Evolutionary conservation across 2,888 invertebrate species (phyloP), one percentile per base, ranked within the genome.

Genomic region (Drepanosiphum platanoidis): DNA sequence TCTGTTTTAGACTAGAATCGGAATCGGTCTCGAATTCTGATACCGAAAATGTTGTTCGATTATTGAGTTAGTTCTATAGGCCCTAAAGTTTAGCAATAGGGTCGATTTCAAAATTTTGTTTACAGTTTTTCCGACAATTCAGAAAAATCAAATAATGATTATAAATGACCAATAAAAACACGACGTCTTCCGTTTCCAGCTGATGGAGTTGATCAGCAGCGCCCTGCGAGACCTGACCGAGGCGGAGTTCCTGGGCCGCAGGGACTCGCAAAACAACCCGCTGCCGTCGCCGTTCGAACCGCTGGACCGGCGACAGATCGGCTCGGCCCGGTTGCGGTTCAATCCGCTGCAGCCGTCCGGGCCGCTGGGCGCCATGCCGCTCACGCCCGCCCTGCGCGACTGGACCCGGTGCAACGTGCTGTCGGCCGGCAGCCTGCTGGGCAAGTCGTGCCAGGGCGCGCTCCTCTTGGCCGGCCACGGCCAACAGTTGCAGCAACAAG

Each of bases 221-320:
- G 96, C 97, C 0, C 94, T 97, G 39, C 92, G 95, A 36, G 97
- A 98, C 89, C 92, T 97, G 88, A 94, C 96, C 27, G 96, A 97
- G 89, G 95, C 96, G 0, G 97, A 97, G 91, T 98, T 96, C 89
- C 91, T 96, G 34, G 95, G 95, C 0, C 94, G 95, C 70, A 91
- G 95, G 64, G 97, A 97, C 88, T 93, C 93, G 87, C 95, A 96
- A 90, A 96, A 97, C 89, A 94, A 95, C 89, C 94, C 96, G 0
- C 89, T 95, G 81, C 96, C 97, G 0, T 93, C 94, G 0, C 91
- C 92, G 88, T 95, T 95, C 27, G 64, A 74, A 11, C 66, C 86
- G 18, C 30, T 86, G 46, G 39, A 39, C 27, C 34, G 39, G 22
- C 34, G 0, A 11, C 39, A n/a, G n/a, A n/a, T 18, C 71, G 39